These are phyloP conservation scores for Dinothrombium tinctorium DNA, from an alignment of 1,140 invertebrate species.

Conservation along the genomic window DNA sequence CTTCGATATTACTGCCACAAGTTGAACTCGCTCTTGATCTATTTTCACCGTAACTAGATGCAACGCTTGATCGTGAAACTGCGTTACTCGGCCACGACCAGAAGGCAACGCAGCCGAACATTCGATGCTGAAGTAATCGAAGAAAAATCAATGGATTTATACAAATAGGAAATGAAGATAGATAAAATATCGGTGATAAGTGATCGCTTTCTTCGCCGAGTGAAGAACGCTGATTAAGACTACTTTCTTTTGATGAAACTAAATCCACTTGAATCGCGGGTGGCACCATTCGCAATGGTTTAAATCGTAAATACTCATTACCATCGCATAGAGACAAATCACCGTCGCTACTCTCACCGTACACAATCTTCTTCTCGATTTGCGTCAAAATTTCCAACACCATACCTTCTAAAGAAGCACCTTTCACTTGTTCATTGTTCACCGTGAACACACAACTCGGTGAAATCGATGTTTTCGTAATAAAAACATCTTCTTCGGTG, in stretches of 20 bases:
- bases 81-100: conserved; percentile 9
- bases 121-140: conserved; percentile 31
- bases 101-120: conserved; percentile 21
- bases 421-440: conserved; percentile 18
- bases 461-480: conserved; percentile 25
- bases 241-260: background rate
- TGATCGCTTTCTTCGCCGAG: background rate
- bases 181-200: conserved; percentile 8
- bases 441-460: conserved; percentile 19
- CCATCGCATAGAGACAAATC: background rate
- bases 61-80: conserved; percentile 7
- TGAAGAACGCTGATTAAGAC: background rate
- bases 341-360: background rate
- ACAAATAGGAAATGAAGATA: conserved; percentile 27
- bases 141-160: conserved; percentile 34
- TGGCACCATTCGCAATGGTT: conserved; percentile 11
- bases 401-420: conserved; percentile 27
- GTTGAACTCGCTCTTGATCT: conserved; percentile 17
- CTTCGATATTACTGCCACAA: conserved; percentile 18
- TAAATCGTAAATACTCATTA: background rate
- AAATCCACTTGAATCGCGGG: conserved; percentile 11
- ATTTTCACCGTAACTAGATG: conserved; percentile 1
- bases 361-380: conserved; percentile 20
- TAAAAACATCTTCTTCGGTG: conserved; percentile 26
- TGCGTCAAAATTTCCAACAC: conserved; percentile 24